These are phyloP conservation scores for Setophaga petechia DNA, from an alignment of 2,113 vertebrate genomes.

Conservation along the genomic window DNA sequence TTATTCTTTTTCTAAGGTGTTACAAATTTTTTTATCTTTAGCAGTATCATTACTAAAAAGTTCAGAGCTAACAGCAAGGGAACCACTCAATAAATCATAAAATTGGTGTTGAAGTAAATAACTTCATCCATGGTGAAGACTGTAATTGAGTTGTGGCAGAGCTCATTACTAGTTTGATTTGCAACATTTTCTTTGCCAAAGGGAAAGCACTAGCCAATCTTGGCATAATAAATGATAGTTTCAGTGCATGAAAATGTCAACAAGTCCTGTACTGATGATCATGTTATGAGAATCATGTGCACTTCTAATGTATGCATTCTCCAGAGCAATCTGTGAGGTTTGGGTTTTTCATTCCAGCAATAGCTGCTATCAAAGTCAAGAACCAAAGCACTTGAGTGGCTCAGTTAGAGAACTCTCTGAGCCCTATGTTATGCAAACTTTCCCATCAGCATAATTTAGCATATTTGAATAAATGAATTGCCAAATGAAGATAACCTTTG, in stretches of 20 bases:
- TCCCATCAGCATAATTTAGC: not conserved
- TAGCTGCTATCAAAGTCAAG: not conserved
- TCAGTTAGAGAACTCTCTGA: not conserved
- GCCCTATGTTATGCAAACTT: not conserved
- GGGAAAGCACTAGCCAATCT: not conserved
- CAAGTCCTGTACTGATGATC: not conserved
- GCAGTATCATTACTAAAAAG: not conserved
- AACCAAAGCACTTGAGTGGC: not conserved
- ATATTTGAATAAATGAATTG: not conserved
- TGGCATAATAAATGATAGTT: not conserved
- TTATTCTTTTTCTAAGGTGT: not conserved
- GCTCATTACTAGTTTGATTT: not conserved
- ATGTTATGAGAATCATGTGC: not conserved
- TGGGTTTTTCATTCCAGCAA: not conserved
- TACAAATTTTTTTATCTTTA: slow-evolving; percentile 17
- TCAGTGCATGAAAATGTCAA: not conserved
- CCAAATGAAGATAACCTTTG: not conserved
- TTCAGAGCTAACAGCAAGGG: not conserved
- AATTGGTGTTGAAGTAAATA: slow-evolving; percentile 43
- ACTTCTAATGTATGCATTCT: not conserved
- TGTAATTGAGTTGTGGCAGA: slow-evolving; percentile 2
- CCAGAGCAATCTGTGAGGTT: not conserved
- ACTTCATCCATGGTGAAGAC: not conserved
- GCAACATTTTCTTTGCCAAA: slow-evolving; percentile 6
- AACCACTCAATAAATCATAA: slow-evolving; percentile 54